Evolutionary conservation across 2,113 vertebrate species (phyloP).

Genomic region (Phrynosoma platyrhinos): DNA sequence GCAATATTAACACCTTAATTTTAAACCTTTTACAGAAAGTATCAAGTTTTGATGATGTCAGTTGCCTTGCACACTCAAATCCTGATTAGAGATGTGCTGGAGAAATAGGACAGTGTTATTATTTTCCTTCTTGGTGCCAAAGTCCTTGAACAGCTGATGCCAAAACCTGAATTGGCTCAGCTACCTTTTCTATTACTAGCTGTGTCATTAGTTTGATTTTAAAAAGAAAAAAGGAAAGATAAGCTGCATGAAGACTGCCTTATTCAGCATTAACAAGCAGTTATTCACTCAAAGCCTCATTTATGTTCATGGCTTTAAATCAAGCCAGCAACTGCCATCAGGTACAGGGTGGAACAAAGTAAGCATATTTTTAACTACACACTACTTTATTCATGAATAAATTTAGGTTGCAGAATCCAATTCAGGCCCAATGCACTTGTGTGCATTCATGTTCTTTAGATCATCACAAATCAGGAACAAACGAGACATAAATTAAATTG

Average conservation of each 20-base stretch:
- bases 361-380: slow-evolving; percentile 50
- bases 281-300: slow-evolving; percentile 65
- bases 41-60: background rate
- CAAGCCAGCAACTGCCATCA: slow-evolving; percentile 48
- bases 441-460: background rate
- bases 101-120: slow-evolving; percentile 20
- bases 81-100: slow-evolving; percentile 41
- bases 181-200: slow-evolving; percentile 31
- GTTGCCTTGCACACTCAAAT: slow-evolving; percentile 29
- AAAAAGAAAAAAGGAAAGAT: slow-evolving; percentile 44
- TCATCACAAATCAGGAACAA: slow-evolving; percentile 5
- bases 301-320: slow-evolving; percentile 52
- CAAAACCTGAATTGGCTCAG: slow-evolving; percentile 33
- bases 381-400: slow-evolving; percentile 44
- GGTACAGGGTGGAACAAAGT: slow-evolving; percentile 39
- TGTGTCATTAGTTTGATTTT: slow-evolving; percentile 50
- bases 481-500: background rate
- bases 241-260: slow-evolving; percentile 39
- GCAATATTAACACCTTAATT: background rate
- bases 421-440: slow-evolving; percentile 27
- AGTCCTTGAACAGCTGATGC: slow-evolving; percentile 33
- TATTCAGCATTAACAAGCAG: slow-evolving; percentile 44
- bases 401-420: slow-evolving; percentile 13
- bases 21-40: background rate
- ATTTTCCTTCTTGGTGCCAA: slow-evolving; percentile 11